Evolutionary conservation across 2,113 vertebrate genomes (phyloP).

Genomic region (Trinectes maculatus): DNA sequence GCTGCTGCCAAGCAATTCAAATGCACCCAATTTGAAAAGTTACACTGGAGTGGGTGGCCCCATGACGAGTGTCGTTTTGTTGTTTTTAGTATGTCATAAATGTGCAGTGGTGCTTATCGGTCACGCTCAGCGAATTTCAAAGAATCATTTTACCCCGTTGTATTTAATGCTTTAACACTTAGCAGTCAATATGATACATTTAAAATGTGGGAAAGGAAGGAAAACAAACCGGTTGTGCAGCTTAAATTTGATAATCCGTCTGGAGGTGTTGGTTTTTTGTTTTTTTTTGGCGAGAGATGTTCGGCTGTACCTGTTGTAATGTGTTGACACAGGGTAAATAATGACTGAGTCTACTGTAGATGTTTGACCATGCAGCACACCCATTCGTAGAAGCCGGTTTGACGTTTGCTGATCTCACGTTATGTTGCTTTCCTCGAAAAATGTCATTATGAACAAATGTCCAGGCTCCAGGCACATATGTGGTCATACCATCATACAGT

Average conservation of each 20-base stretch:
- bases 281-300: background rate
- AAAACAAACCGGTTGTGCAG: background rate
- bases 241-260: background rate
- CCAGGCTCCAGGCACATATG: background rate
- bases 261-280: background rate
- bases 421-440: slow-evolving; percentile 4
- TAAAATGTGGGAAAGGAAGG: background rate
- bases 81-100: background rate
- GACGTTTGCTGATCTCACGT: slow-evolving; percentile 15
- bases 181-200: background rate
- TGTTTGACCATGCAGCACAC: slow-evolving; percentile 24
- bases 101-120: background rate
- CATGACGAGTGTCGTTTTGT: slow-evolving; percentile 7
- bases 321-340: slow-evolving; percentile 18
- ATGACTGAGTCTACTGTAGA: slow-evolving; percentile 42
- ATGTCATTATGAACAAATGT: slow-evolving; percentile 4
- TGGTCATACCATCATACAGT: background rate
- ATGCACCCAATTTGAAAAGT: too few species aligned
- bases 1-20: too few species aligned
- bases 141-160: background rate
- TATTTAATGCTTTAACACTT: background rate
- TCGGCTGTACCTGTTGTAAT: slow-evolving; percentile 10
- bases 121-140: slow-evolving; percentile 1
- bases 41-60: background rate
- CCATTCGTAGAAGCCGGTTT: background rate